phyloP scores from a whole-genome alignment of 2,797 vertebrate species.

The Luscinia luscinia region DNA sequence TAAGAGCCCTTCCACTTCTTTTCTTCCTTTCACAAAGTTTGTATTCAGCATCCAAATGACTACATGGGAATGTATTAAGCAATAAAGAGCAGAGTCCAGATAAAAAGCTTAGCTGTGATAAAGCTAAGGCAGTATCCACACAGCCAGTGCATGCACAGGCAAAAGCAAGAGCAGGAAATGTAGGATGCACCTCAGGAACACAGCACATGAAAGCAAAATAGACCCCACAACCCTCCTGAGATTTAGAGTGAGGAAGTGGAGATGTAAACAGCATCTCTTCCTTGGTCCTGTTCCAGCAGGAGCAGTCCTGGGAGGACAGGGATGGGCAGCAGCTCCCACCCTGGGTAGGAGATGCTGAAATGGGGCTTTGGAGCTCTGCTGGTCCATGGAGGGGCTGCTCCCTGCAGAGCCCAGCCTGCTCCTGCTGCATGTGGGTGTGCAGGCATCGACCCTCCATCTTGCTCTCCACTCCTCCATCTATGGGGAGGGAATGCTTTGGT shows the following conservation, averaged over 20 bases:
- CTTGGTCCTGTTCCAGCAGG: not conserved
- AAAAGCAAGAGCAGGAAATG: not conserved
- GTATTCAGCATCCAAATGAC: not conserved
- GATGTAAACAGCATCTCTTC: not conserved
- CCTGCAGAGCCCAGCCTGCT: not conserved
- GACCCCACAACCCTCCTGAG: not conserved
- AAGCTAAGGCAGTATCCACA: conserved; percentile 5
- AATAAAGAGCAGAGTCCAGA: not conserved
- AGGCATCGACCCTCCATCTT: not conserved
- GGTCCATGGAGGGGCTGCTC: not conserved
- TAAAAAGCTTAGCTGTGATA: conserved; percentile 7
- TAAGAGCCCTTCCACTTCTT: not conserved
- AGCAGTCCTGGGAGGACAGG: not conserved
- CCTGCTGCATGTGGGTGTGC: not conserved
- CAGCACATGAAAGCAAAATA: not conserved
- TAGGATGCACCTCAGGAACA: not conserved
- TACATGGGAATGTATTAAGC: not conserved
- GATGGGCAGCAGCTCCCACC: not conserved
- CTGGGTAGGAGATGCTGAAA: not conserved
- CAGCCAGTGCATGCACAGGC: not conserved
- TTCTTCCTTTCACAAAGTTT: not conserved
- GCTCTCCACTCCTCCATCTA: fast-evolving
- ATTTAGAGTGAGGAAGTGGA: not conserved
- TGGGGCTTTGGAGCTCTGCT: not conserved
- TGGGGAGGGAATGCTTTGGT: not conserved